These are phyloP conservation scores for Tolmerus cingulatus DNA, from an alignment of 2,888 invertebrate genomes.

Conservation along the genomic window DNA sequence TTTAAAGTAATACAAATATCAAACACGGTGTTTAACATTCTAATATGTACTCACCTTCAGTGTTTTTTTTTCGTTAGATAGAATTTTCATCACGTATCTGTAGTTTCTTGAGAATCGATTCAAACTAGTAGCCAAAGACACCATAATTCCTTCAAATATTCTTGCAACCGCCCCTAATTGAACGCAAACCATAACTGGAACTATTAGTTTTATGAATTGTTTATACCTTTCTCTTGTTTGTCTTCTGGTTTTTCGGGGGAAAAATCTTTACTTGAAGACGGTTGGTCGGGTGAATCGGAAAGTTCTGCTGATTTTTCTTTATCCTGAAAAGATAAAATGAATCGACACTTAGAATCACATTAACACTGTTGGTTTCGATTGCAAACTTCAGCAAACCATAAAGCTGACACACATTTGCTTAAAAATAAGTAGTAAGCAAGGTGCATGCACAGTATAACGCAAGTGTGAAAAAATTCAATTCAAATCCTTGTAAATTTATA, in stretches of 20 bases:
- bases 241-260: not conserved
- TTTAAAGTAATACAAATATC: too few species aligned
- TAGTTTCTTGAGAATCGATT: conserved; percentile 93
- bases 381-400: not conserved
- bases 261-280: not conserved
- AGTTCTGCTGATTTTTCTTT: not conserved
- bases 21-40: too few species aligned
- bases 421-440: not conserved
- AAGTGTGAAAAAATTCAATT: not conserved
- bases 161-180: conserved; percentile 56
- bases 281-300: not conserved
- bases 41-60: conserved; percentile 72
- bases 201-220: not conserved
- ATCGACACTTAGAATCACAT: not conserved
- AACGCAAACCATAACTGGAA: not conserved
- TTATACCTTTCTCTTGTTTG: conserved; percentile 1
- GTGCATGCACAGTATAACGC: not conserved
- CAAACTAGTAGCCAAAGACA: conserved; percentile 81
- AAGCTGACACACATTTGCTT: not conserved
- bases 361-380: not conserved
- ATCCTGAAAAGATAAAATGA: not conserved
- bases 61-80: conserved; percentile 86
- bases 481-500: not conserved
- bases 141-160: conserved; percentile 66
- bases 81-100: conserved; percentile 88